These are phyloP conservation scores for Orycteropus afer DNA, from an alignment of 2,113 vertebrate species.

Conservation along the genomic window DNA sequence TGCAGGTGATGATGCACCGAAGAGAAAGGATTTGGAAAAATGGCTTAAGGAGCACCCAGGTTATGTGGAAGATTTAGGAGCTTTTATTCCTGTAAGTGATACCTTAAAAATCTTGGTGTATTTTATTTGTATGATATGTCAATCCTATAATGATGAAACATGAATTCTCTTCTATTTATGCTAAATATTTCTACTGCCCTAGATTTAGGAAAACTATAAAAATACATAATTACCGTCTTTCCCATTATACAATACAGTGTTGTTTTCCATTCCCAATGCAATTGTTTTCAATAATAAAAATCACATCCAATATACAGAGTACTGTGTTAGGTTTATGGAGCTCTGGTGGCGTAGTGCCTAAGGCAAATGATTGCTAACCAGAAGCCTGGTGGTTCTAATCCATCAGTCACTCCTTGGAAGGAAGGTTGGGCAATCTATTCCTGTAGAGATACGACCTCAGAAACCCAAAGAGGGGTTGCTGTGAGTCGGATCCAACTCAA, in stretches of 20 bases:
- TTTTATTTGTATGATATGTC: neutral
- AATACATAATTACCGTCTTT: constrained; percentile 9
- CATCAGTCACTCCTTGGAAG: too few relatives aligned
- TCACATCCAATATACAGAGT: neutral
- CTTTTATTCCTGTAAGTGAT: constrained; percentile 94
- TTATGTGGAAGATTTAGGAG: constrained; percentile 96
- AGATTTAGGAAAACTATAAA: constrained; percentile 41
- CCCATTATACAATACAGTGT: neutral
- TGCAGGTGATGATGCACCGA: constrained; percentile 97
- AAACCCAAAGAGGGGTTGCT: too few relatives aligned
- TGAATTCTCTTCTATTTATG: constrained; percentile 13
- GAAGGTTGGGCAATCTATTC: too few relatives aligned
- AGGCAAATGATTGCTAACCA: too few relatives aligned
- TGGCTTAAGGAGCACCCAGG: constrained; percentile 97
- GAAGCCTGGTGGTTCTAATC: too few relatives aligned
- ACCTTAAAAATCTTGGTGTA: neutral
- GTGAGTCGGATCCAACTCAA: too few relatives aligned
- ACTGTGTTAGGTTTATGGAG: neutral
- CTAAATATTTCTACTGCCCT: neutral
- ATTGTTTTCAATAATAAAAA: constrained; percentile 31
- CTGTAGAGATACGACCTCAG: too few relatives aligned
- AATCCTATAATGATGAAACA: neutral
- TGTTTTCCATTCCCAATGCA: constrained; percentile 31
- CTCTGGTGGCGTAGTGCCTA: neutral
- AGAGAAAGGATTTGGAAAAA: constrained; percentile 94